phyloP scores from a whole-genome alignment of 2,797 vertebrate genomes.

The Clarias platycephalus region DNA sequence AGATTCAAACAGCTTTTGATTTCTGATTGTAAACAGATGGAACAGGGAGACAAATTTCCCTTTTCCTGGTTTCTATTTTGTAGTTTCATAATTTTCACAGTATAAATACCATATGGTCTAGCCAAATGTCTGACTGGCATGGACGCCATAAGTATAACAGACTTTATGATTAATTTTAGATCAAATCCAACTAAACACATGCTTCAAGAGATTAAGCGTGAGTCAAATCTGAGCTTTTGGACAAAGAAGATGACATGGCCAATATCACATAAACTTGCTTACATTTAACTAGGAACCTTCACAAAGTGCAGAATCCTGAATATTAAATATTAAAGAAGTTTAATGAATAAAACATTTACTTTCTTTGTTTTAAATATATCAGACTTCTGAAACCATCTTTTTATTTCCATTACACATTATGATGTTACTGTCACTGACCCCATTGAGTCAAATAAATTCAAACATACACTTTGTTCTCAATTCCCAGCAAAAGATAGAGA shows the following conservation, averaged over 20 bases:
- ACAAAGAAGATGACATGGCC: background rate
- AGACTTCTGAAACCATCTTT: no score
- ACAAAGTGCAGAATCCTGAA: no score
- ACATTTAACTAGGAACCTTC: background rate
- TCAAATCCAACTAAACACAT: background rate
- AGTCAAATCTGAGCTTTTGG: no score
- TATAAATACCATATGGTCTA: background rate
- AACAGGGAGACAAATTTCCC: background rate
- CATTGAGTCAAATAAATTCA: no score
- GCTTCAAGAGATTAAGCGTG: background rate
- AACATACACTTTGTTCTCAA: background rate
- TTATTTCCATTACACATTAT: no score
- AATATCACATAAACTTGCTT: background rate
- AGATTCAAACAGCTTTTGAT: background rate
- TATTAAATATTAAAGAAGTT: no score
- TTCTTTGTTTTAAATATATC: no score
- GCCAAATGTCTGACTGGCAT: background rate
- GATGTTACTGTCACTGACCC: no score
- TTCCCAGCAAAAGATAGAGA: conserved; percentile 63
- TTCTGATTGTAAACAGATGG: conserved; percentile 8
- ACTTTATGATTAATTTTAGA: background rate
- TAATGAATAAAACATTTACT: no score
- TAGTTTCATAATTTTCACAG: background rate
- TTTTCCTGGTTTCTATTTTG: background rate
- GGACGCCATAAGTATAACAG: background rate